Percentiles rank a stretch among this genome's conserved stretches.
phyloP scores from a whole-genome alignment of 2,888 invertebrate genomes.

The Thecophora atra region DNA sequence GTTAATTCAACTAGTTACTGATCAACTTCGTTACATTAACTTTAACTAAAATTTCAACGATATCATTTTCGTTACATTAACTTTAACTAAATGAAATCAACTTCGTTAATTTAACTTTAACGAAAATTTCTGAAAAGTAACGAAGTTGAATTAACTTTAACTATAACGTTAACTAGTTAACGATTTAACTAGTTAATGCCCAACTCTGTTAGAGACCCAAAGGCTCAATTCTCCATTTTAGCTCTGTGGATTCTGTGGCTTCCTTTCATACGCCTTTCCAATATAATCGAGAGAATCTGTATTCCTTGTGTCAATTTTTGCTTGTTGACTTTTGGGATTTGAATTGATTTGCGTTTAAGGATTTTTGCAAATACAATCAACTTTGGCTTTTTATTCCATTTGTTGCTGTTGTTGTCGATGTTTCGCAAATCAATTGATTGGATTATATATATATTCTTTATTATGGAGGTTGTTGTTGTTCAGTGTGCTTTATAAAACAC shows the following conservation, averaged over 20 bases:
- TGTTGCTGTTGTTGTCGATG: neutral
- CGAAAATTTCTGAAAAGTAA: no score
- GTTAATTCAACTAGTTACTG: no score
- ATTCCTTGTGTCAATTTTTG: constrained; percentile 23
- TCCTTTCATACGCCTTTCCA: neutral
- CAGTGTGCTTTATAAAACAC: neutral
- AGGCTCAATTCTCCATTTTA: constrained; percentile 1
- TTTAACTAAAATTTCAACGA: no score
- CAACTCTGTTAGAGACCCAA: no score
- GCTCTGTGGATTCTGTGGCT: neutral
- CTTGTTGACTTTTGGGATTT: constrained; percentile 59
- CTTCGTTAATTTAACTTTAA: no score
- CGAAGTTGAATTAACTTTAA: no score
- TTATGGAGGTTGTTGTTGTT: no score
- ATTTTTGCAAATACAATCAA: constrained; percentile 6
- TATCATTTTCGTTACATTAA: no score
- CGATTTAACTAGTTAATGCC: no score
- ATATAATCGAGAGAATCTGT: neutral
- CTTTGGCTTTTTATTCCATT: neutral
- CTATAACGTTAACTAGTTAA: no score
- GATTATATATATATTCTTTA: neutral
- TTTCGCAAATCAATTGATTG: constrained; percentile 5
- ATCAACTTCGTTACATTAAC: no score
- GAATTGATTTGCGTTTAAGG: constrained; percentile 51
- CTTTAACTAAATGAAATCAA: no score